Evolutionary conservation across 2,888 invertebrate species (phyloP).

Genomic region (Hedychridium roseum): DNA sequence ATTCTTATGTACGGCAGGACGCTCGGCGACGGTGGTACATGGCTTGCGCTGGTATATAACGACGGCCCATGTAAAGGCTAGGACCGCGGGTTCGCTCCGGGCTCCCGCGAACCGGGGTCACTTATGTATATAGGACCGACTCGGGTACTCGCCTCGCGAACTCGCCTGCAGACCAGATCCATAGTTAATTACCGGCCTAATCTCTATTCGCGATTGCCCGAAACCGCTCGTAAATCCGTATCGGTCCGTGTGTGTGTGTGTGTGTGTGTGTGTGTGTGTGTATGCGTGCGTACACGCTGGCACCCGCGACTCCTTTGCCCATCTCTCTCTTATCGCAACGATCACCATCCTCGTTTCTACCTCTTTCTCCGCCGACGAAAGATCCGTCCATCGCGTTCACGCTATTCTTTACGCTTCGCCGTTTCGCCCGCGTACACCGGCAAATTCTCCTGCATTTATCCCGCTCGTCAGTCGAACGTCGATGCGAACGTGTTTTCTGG

Average conservation of each 20-base stretch:
- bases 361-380: too few species aligned
- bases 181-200: slow-evolving; percentile 64
- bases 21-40: slow-evolving; percentile 9
- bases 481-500: too few species aligned
- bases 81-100: slow-evolving; percentile 39
- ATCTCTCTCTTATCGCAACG: too few species aligned
- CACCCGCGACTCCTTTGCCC: slow-evolving; percentile 24
- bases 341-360: too few species aligned
- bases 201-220: slow-evolving; percentile 64
- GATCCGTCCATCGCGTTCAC: too few species aligned
- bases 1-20: too few species aligned
- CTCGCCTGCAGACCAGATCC: slow-evolving; percentile 60
- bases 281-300: slow-evolving; percentile 8
- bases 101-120: slow-evolving; percentile 55
- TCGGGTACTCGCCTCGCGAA: slow-evolving; percentile 42
- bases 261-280: slow-evolving; percentile 1
- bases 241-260: slow-evolving; percentile 52
- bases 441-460: too few species aligned
- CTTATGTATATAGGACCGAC: slow-evolving; percentile 45
- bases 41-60: slow-evolving; percentile 4
- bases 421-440: too few species aligned
- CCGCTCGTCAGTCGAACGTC: too few species aligned
- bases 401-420: too few species aligned
- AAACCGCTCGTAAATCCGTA: slow-evolving; percentile 63
- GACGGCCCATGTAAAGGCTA: slow-evolving; percentile 47